Evolutionary conservation across 2,888 invertebrate genomes (phyloP).

Genomic region (Phortica okadai): DNA sequence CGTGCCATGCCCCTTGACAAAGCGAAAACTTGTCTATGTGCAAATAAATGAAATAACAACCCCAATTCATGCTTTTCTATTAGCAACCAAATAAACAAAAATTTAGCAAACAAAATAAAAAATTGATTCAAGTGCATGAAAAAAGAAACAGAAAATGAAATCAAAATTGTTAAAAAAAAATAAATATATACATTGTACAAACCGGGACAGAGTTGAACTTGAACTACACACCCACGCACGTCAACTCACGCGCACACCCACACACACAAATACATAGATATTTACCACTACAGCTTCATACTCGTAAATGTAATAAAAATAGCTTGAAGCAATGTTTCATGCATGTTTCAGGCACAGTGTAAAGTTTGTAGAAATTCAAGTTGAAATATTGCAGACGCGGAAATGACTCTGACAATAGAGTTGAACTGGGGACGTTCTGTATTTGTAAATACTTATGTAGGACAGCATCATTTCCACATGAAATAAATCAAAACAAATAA

Average conservation of each 20-base stretch:
- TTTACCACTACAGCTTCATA: background rate
- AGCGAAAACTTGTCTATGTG: background rate
- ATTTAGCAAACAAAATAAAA: background rate
- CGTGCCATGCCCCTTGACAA: background rate
- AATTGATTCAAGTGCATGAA: slow-evolving; percentile 16
- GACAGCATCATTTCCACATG: slow-evolving; percentile 68
- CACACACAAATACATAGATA: background rate
- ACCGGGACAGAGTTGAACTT: slow-evolving; percentile 4
- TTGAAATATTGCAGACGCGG: slow-evolving; percentile 26
- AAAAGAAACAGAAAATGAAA: slow-evolving; percentile 19
- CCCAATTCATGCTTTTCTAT: slow-evolving; percentile 13
- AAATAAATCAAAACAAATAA: slow-evolving; percentile 70
- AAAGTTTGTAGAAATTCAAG: slow-evolving; percentile 3
- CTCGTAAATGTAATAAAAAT: slow-evolving; percentile 65
- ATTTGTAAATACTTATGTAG: slow-evolving; percentile 13
- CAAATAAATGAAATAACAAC: slow-evolving; percentile 19
- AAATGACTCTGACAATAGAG: slow-evolving; percentile 28
- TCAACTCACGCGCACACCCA: background rate
- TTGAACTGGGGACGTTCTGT: slow-evolving; percentile 9
- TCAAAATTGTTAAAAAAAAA: slow-evolving; percentile 20
- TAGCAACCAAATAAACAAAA: slow-evolving; percentile 32
- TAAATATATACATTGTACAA: background rate
- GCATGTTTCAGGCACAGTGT: background rate
- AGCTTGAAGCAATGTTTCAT: slow-evolving; percentile 58
- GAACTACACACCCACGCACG: slow-evolving; percentile 1